Evolutionary conservation across 2,113 vertebrate genomes (phyloP).

Genomic region (Gymnarchus niloticus): DNA sequence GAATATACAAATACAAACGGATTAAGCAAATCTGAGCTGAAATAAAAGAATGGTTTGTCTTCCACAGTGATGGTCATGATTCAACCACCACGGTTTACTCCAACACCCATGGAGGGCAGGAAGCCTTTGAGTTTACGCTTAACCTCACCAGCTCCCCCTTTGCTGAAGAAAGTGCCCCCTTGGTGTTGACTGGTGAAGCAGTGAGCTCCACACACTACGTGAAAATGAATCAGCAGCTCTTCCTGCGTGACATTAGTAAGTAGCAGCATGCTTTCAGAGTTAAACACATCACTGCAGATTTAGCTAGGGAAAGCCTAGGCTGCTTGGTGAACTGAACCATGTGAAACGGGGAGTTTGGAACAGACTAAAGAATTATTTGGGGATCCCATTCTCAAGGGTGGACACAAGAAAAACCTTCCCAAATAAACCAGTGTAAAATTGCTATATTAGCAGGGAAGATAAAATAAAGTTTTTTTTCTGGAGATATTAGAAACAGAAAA

Average conservation of each 20-base stretch:
- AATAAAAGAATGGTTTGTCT: constrained; percentile 15
- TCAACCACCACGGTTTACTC: constrained; percentile 45
- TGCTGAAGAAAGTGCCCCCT: constrained; percentile 51
- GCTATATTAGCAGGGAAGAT: neutral
- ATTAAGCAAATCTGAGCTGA: neutral
- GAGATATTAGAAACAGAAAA: neutral
- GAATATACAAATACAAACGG: neutral
- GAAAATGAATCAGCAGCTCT: constrained; percentile 46
- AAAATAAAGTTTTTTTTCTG: neutral
- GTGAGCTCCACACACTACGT: constrained; percentile 15
- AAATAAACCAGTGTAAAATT: neutral
- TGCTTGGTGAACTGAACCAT: neutral
- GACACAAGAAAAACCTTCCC: neutral
- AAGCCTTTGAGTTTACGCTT: constrained; percentile 45
- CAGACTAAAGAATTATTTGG: neutral
- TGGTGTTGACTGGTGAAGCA: constrained; percentile 54
- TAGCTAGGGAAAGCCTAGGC: neutral
- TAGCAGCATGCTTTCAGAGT: neutral
- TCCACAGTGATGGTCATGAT: constrained; percentile 31
- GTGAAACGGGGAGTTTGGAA: neutral
- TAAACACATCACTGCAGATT: neutral
- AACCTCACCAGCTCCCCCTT: constrained; percentile 50
- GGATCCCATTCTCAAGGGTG: neutral
- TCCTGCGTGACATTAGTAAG: constrained; percentile 62
- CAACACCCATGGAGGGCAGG: neutral